Conservation (phyloP, 2,797 vertebrate species). For the Centropyge bicolor region DNA sequence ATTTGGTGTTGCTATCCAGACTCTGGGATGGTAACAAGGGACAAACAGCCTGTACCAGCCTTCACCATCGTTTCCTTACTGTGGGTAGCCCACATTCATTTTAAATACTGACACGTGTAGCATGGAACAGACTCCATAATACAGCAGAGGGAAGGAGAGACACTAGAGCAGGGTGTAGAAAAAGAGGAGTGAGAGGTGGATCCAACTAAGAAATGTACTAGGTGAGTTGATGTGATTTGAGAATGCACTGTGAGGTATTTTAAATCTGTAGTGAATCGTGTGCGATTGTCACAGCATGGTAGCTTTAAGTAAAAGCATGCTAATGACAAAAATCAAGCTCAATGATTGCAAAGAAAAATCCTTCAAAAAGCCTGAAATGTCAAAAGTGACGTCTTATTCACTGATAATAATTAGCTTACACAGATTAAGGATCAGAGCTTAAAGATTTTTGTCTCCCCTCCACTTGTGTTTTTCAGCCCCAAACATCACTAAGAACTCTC, state of each 20-base stretch:
- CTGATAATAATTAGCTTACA: conserved; percentile 21
- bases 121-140: neutral
- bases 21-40: neutral
- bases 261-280: neutral
- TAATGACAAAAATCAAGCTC: neutral
- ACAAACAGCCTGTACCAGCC: neutral
- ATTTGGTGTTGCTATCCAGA: neutral
- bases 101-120: neutral
- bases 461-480: conserved; percentile 26
- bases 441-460: conserved; percentile 36
- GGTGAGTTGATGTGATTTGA: neutral
- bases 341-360: neutral
- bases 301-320: neutral
- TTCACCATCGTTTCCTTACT: neutral
- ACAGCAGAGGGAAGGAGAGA: neutral
- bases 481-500: conserved; percentile 51
- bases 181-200: neutral
- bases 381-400: conserved; percentile 41
- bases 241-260: neutral
- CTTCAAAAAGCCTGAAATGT: conserved; percentile 21
- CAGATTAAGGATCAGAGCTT: conserved; percentile 16
- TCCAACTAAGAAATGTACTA: neutral
- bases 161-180: no score
- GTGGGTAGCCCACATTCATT: neutral
- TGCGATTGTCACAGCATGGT: neutral